Base-by-base conservation (phyloP, 1,140 invertebrate species). In the Muscidifurax raptorellus region DNA sequence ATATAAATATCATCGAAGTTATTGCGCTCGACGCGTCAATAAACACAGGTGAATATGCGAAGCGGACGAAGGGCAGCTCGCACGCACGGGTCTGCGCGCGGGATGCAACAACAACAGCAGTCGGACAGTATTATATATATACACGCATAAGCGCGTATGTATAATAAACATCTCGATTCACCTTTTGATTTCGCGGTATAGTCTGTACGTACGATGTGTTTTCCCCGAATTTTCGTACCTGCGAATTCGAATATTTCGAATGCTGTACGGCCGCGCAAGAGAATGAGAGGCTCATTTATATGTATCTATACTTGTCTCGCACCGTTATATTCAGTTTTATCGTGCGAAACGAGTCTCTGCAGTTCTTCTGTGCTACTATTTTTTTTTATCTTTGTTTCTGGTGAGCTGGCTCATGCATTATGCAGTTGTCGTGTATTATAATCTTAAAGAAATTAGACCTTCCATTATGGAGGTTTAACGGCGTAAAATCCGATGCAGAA, bases 61-160 rank as follows among this genome's bases (percentile, higher is more conserved):
- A 64, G 64, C 27, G 18, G 4, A n/a, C 30, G 47, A 64, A 59
- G 71, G 64, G 40, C 71, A 27, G 44, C 44, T 59, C 52, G 22
- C 22, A 27, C 10, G 7, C 59, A 74, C 59, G 77, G 59, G 32
- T 2, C 2, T 2, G 32, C 32, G 32, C 59, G 40, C 44, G 71
- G 47, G 72, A 80, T 84, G 83, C 83, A 84, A 80, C 77, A 75
- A 84, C 28, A 84, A 75, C 69, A 80, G 30, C 28, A 27, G n/a
- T 18, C 3, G 3, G 28, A 4, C 52, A 59, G 36, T 59, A 59
- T 47, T 1, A 22, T 36, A 36, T 3, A 72, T 40, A 40, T 40
- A 40, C 32, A n/a, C n/a, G n/a, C n/a, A 2, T 40, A 40, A 10
- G 36, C 7, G 5, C 36, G 36, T 7, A 15, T 25, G 15, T n/a